phyloP scores from a whole-genome alignment of 2,888 invertebrate species.

The Melangyna quadrimaculata region DNA sequence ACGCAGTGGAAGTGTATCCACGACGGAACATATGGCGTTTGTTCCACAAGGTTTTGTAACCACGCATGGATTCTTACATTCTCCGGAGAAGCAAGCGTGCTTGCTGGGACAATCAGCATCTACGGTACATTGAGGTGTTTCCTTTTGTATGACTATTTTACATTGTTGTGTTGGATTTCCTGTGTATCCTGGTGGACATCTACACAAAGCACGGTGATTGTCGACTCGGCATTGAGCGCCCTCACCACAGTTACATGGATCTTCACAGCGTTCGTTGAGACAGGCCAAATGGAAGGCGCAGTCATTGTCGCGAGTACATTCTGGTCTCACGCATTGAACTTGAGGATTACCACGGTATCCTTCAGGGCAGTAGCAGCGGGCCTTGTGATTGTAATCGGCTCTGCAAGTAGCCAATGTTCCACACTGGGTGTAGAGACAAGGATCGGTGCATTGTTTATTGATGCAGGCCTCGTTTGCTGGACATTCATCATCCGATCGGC shows the following conservation, averaged over 20 bases:
- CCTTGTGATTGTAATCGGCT: conserved; percentile 88
- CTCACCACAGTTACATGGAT: conserved; percentile 92
- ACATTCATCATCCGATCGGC: conserved; percentile 92
- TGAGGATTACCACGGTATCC: conserved; percentile 91
- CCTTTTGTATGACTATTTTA: conserved; percentile 82
- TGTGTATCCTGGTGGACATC: conserved; percentile 90
- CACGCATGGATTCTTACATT: conserved; percentile 90
- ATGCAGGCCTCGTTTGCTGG: conserved; percentile 91
- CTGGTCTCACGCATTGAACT: conserved; percentile 88
- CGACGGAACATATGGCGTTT: conserved; percentile 91
- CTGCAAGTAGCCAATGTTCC: conserved; percentile 90
- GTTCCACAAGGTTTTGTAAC: conserved; percentile 90
- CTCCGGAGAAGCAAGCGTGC: conserved; percentile 90
- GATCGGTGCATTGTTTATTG: conserved; percentile 90
- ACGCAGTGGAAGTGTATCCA: conserved; percentile 92
- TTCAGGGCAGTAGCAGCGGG: conserved; percentile 89
- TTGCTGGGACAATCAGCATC: conserved; percentile 94
- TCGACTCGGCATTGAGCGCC: conserved; percentile 89
- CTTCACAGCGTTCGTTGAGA: conserved; percentile 88
- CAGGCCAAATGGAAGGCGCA: conserved; percentile 91
- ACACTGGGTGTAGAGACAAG: conserved; percentile 90
- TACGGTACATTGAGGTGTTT: conserved; percentile 86
- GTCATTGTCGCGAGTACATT: conserved; percentile 89
- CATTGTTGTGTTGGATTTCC: conserved; percentile 90
- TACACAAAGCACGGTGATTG: conserved; percentile 89